Evolutionary conservation across 1,140 invertebrate species (phyloP).

Genomic region (Hycleus phaleratus): DNA sequence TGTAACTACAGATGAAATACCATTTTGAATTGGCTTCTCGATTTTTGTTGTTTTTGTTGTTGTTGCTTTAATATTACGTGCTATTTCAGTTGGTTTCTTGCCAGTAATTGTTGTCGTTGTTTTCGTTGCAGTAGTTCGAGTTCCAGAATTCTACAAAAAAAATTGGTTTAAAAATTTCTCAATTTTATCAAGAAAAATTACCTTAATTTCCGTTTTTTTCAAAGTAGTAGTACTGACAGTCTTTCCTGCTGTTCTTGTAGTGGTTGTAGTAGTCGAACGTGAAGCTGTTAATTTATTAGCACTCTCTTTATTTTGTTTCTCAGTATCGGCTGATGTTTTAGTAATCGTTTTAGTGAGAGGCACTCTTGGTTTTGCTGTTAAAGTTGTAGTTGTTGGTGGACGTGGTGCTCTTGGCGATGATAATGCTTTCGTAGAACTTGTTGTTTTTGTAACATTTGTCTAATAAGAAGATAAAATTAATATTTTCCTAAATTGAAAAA

Average conservation of each 20-base stretch:
- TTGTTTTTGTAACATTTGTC: conserved; percentile 6
- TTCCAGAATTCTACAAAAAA: conserved; percentile 12
- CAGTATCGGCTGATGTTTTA: conserved; percentile 38
- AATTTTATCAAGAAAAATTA: conserved; percentile 8
- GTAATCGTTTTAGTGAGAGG: conserved; percentile 23
- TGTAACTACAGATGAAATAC: conserved; percentile 24
- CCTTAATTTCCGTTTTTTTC: conserved; percentile 41
- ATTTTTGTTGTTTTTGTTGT: conserved; percentile 30
- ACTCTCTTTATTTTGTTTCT: conserved; percentile 52
- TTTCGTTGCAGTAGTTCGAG: conserved; percentile 27
- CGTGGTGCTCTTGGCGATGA: conserved; percentile 9
- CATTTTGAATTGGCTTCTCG: conserved; percentile 33
- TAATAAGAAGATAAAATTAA: neutral
- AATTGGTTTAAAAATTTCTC: neutral
- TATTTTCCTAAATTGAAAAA: neutral
- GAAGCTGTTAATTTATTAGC: conserved; percentile 51
- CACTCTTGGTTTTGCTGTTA: conserved; percentile 34
- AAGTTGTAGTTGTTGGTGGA: conserved; percentile 20
- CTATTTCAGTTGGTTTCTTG: conserved; percentile 30
- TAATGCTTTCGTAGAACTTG: conserved; percentile 11
- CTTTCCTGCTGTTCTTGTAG: conserved; percentile 28
- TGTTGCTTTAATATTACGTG: conserved; percentile 11
- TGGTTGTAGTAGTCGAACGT: conserved; percentile 34
- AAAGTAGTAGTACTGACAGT: conserved; percentile 20
- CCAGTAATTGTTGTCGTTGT: conserved; percentile 21